Percentiles rank a stretch among this genome's conserved stretches.
These are phyloP conservation scores for Ficedula albicollis DNA, from an alignment of 2,797 vertebrate genomes.

Conservation along the genomic window DNA sequence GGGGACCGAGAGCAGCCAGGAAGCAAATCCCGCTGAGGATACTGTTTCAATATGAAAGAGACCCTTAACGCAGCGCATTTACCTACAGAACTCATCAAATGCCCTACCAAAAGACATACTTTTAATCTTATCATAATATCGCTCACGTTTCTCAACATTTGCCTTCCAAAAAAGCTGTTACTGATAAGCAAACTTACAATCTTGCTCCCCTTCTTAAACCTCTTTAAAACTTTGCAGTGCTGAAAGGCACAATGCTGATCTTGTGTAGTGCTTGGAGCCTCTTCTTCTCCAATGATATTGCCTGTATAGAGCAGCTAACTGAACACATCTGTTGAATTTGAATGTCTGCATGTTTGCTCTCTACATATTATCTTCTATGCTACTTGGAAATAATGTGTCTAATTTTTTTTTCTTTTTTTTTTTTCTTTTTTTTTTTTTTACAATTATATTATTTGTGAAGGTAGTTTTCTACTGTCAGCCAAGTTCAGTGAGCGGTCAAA, in stretches of 20 bases:
- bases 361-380: background rate
- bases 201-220: background rate
- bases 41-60: conserved; percentile 37
- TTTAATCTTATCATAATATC: background rate
- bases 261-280: background rate
- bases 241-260: background rate
- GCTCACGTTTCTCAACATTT: background rate
- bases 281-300: background rate
- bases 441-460: background rate
- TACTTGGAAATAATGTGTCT: background rate
- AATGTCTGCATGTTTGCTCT: background rate
- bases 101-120: background rate
- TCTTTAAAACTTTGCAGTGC: background rate
- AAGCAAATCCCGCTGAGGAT: conserved; percentile 17
- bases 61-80: background rate
- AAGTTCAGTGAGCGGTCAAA: background rate
- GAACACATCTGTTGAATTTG: conserved; percentile 8
- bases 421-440: background rate
- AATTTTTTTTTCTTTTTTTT: background rate
- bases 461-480: background rate
- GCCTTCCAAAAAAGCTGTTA: background rate
- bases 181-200: background rate
- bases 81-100: background rate
- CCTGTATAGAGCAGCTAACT: background rate
- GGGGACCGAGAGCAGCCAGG: background rate